Percentiles rank a stretch among this genome's conserved stretches.
phyloP scores from a whole-genome alignment of 35 echinoderm and acorn worm genomes.

The Lytechinus pictus region DNA sequence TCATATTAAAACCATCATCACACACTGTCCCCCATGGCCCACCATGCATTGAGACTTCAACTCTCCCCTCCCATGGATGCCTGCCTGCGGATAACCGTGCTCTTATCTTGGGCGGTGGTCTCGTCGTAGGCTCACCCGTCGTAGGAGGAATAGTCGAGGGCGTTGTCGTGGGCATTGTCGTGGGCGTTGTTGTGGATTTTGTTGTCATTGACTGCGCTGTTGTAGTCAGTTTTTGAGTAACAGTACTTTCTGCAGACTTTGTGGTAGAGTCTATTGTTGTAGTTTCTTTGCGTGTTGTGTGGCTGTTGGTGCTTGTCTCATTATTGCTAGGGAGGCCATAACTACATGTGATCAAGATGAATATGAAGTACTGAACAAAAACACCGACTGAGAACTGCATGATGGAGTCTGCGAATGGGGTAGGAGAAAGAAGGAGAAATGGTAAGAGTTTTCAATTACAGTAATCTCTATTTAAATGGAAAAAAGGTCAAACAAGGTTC shows the following conservation, averaged over 20 bases:
- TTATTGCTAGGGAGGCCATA: neutral
- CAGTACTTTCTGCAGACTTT: neutral
- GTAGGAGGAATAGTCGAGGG: neutral
- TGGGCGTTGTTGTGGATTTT: neutral
- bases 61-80: constrained; percentile 54
- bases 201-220: neutral
- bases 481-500: too few species aligned
- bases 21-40: constrained; percentile 69
- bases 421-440: too few species aligned
- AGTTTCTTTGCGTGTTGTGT: neutral
- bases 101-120: constrained; percentile 4
- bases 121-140: neutral
- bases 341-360: neutral
- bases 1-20: constrained; percentile 71
- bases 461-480: too few species aligned
- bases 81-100: constrained; percentile 24
- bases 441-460: too few species aligned
- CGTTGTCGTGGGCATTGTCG: neutral
- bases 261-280: neutral
- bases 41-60: constrained; percentile 63
- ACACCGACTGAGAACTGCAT: neutral
- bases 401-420: neutral
- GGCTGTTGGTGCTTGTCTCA: neutral
- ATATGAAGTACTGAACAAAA: constrained; percentile 3
- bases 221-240: neutral